Evolutionary conservation across 2,113 vertebrate genomes (phyloP).

Genomic region (Ploceus nigricollis): DNA sequence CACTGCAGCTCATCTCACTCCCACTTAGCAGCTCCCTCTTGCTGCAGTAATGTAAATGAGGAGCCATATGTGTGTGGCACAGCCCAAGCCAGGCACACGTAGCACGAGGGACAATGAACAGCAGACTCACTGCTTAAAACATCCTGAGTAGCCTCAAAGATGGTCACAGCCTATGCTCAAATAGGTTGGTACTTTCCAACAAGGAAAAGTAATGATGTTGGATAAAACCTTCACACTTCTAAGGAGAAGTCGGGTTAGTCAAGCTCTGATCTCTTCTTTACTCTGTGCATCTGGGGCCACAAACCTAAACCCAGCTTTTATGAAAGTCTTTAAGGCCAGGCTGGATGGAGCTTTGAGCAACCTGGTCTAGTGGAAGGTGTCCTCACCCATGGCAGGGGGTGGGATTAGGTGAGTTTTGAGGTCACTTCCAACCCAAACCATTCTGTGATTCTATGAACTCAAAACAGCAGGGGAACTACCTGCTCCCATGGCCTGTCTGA

Average conservation of each 20-base stretch:
- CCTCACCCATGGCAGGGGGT: background rate
- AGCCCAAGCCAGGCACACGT: background rate
- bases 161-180: background rate
- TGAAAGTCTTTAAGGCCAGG: background rate
- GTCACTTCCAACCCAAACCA: background rate
- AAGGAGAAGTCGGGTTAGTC: background rate
- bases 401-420: background rate
- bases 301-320: background rate
- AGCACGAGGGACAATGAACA: background rate
- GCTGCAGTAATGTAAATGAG: constrained; percentile 33
- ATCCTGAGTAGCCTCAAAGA: background rate
- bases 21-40: constrained; percentile 48
- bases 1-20: background rate
- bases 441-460: background rate
- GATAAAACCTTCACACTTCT: background rate
- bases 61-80: background rate
- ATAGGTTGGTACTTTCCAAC: background rate
- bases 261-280: background rate
- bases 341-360: background rate
- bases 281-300: background rate
- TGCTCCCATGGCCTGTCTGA: background rate
- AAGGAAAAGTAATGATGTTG: background rate
- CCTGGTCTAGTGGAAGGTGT: background rate
- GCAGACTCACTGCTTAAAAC: background rate
- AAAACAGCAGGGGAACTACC: background rate